Conservation (phyloP, 2,888 invertebrate species). For the Trissolcus japonicus region DNA sequence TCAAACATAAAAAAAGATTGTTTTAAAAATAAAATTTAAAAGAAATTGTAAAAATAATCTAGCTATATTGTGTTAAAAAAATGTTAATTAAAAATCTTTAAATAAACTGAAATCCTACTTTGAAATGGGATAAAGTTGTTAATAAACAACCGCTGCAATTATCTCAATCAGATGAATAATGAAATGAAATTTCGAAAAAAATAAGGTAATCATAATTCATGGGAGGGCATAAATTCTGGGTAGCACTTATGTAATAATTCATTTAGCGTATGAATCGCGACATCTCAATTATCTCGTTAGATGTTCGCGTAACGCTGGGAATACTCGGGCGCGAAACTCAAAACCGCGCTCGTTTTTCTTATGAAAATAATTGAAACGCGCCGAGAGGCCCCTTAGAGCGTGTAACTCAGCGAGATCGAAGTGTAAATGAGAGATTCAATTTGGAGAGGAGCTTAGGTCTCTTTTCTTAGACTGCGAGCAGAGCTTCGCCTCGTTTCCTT, state of each 20-base stretch:
- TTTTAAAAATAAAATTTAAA: neutral
- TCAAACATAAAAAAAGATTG: too few species aligned
- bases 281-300: slow-evolving; percentile 23
- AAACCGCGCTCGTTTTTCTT: slow-evolving; percentile 1
- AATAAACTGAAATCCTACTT: neutral
- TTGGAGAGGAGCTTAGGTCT: slow-evolving; percentile 5
- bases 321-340: slow-evolving; percentile 1
- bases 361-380: slow-evolving; percentile 22
- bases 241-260: slow-evolving; percentile 11
- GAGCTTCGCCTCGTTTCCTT: slow-evolving; percentile 55
- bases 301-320: neutral
- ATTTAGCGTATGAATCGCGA: slow-evolving; percentile 18
- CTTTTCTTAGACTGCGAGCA: slow-evolving; percentile 39
- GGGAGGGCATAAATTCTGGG: too few species aligned
- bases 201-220: too few species aligned
- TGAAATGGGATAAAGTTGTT: too few species aligned
- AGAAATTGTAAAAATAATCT: neutral
- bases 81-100: neutral
- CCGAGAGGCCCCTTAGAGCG: slow-evolving; percentile 5
- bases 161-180: too few species aligned
- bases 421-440: slow-evolving; percentile 48
- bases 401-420: slow-evolving; percentile 25
- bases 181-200: too few species aligned
- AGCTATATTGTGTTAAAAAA: too few species aligned
- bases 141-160: neutral